Evolutionary conservation across 2,888 invertebrate species (phyloP), one percentile per base, ranked within the genome.

Genomic region (Acanthoscelides obtectus): DNA sequence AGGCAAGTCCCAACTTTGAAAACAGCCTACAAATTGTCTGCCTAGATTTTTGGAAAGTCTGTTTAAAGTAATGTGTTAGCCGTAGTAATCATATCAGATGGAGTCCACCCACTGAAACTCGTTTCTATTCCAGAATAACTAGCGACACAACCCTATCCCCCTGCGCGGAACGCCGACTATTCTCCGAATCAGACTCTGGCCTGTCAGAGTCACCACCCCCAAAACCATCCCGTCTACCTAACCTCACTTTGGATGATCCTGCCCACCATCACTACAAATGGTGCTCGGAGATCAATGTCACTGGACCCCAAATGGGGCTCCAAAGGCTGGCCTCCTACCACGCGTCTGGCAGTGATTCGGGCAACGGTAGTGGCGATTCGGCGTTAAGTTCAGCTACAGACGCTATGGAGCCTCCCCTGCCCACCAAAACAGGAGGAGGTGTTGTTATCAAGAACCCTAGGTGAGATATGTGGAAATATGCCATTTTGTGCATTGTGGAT

Each of bases 311-410:
- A 0, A 75, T 79, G 22, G 85, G 84, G 64, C 79, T 88, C 25
- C 88, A 88, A 78, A 81, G 88, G 69, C 86, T 88, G 8, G 86
- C 88, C 0, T 89, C 92, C 0, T 94, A 94, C 78, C 93, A 93
- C 76, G 92, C 94, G 0, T 94, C 94, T 25, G 95, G 95, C 0
- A 95, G 95, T 0, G 95, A 96, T 85, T 95, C 95, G 0, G 95
- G 95, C 0, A 95, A 95, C 80, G 95, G 95, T 0, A 95, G 95
- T 0, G 95, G 95, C 0, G 95, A 95, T 84, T 94, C 94, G 0
- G 91, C 91, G 0, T 89, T 92, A 80, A 93, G 92, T 79, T 92
- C 91, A 4, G 91, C 90, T 0, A 87, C 88, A 0, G 80, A 80
- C 74, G 45, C 45, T 17, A 45, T 45, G 45, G 45, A 45, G 45